These are phyloP conservation scores for Enteromius radiatus DNA, from an alignment of 2,797 vertebrate genomes.

Conservation along the genomic window DNA sequence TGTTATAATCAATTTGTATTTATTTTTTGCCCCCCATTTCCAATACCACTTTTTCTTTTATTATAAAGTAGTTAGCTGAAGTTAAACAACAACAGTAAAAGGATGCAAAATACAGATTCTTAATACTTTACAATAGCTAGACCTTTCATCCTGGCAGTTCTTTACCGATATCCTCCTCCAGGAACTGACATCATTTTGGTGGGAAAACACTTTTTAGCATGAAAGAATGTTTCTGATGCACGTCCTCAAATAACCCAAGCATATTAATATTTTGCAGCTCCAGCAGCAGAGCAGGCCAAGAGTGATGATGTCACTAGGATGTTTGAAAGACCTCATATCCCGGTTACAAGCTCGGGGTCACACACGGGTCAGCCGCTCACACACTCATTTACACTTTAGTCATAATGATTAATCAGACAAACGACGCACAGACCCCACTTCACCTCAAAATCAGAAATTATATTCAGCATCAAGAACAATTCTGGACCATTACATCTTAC, in stretches of 20 bases:
- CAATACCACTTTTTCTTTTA: no score
- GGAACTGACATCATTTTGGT: slow-evolving; percentile 7
- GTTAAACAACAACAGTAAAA: not conserved
- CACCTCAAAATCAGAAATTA: not conserved
- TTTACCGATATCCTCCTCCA: not conserved
- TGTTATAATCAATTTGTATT: not conserved
- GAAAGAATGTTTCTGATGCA: not conserved
- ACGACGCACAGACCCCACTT: not conserved
- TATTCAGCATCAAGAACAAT: not conserved
- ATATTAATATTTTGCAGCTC: not conserved
- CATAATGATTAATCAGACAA: slow-evolving; percentile 16
- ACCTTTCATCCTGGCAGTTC: not conserved
- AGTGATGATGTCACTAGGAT: slow-evolving; percentile 4
- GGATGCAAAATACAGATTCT: not conserved
- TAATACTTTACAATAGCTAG: not conserved
- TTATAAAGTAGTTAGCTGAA: no score
- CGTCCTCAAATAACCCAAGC: not conserved
- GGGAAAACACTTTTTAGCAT: not conserved
- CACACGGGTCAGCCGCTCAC: slow-evolving; percentile 5
- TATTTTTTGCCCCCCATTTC: not conserved
- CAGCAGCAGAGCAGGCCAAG: not conserved
- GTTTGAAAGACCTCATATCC: slow-evolving; percentile 5
- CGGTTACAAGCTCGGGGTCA: not conserved
- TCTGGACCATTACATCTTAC: not conserved
- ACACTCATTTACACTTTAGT: not conserved